These are phyloP conservation scores for Galeopsomyia nigrocyanea DNA, from an alignment of 2,888 invertebrate species.

Conservation along the genomic window DNA sequence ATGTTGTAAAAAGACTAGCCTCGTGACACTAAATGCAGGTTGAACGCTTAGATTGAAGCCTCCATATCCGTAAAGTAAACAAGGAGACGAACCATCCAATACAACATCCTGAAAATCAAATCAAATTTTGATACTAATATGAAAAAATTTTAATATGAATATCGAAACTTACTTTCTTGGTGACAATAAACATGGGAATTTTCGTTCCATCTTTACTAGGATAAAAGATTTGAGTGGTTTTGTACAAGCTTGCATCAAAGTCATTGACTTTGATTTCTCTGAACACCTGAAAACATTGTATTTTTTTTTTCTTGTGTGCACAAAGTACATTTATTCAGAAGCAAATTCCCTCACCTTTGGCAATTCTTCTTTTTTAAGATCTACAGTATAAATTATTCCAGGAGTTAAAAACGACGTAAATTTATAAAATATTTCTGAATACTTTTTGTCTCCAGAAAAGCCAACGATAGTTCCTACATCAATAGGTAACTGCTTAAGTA, in stretches of 20 bases:
- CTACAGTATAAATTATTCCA: constrained; percentile 87
- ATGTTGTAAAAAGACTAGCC: constrained; percentile 90
- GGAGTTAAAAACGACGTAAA: constrained; percentile 96
- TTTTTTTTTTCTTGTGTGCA: constrained; percentile 9
- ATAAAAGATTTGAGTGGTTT: constrained; percentile 92
- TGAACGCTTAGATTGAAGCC: constrained; percentile 95
- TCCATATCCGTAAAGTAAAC: constrained; percentile 95
- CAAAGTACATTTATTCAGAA: constrained; percentile 23
- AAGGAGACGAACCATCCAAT: constrained; percentile 81
- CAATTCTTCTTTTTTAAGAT: constrained; percentile 77
- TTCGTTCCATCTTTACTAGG: constrained; percentile 92
- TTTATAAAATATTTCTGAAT: constrained; percentile 92
- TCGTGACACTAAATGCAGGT: constrained; percentile 89
- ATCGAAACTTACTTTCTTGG: constrained; percentile 76
- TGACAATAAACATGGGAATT: constrained; percentile 95
- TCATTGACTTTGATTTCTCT: constrained; percentile 89
- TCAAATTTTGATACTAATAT: background rate
- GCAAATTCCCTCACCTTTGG: constrained; percentile 49
- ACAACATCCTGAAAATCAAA: constrained; percentile 72
- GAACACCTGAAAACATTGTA: constrained; percentile 74
- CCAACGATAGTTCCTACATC: constrained; percentile 90
- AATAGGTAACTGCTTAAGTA: constrained; percentile 81
- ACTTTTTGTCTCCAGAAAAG: constrained; percentile 87
- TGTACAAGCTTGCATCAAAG: constrained; percentile 83
- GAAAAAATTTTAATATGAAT: background rate